Conservation (phyloP, 1,140 invertebrate species). For the Bombus superbus region DNA sequence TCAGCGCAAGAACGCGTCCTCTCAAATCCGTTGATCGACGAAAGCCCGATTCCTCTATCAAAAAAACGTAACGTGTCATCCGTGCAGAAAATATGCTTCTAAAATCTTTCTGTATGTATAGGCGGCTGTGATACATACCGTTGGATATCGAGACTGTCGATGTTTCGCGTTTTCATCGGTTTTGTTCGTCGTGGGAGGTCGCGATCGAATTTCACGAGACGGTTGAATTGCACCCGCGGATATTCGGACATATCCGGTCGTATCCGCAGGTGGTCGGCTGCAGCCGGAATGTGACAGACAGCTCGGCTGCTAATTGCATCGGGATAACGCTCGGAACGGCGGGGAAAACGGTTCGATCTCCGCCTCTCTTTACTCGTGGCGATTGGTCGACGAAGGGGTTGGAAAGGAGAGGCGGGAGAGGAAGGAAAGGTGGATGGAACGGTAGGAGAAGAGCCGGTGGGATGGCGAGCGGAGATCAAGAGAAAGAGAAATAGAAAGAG, state of each 20-base stretch:
- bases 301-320: constrained; percentile 71
- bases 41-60: too few relatives aligned
- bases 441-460: not conserved
- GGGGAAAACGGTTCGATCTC: constrained; percentile 70
- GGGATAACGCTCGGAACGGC: constrained; percentile 66
- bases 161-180: constrained; percentile 22
- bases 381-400: constrained; percentile 57
- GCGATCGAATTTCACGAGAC: constrained; percentile 26
- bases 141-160: not conserved
- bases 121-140: too few relatives aligned
- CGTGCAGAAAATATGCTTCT: too few relatives aligned
- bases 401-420: constrained; percentile 31
- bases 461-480: not conserved
- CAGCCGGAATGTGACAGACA: constrained; percentile 63
- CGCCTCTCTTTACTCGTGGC: constrained; percentile 55
- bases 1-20: too few relatives aligned
- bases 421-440: constrained; percentile 37
- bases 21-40: too few relatives aligned
- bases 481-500: constrained; percentile 9
- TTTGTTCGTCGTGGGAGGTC: constrained; percentile 7
- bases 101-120: too few relatives aligned
- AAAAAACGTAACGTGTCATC: too few relatives aligned
- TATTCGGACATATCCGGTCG: constrained; percentile 60
- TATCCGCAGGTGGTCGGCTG: constrained; percentile 34
- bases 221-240: constrained; percentile 43